Percentiles rank a stretch among this genome's conserved stretches.
These are phyloP conservation scores for Scomber colias DNA, from an alignment of 2,113 vertebrate genomes.

Conservation along the genomic window DNA sequence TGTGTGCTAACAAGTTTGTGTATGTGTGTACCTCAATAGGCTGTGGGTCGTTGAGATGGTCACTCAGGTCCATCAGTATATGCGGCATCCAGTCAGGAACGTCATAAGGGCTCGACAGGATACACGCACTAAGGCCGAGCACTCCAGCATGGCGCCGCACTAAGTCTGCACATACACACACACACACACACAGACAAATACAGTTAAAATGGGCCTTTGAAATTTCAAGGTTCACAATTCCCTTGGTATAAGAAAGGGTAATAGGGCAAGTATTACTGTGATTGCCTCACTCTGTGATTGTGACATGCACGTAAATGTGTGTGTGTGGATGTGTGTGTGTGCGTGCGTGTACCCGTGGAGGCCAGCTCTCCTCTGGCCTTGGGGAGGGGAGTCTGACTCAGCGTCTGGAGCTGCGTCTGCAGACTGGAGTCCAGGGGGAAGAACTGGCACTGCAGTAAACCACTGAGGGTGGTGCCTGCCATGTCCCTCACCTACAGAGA, in stretches of 20 bases:
- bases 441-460: constrained; percentile 96
- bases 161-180: constrained; percentile 84
- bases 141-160: constrained; percentile 96
- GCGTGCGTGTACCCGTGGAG: constrained; percentile 88
- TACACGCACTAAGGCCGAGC: constrained; percentile 93
- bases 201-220: constrained; percentile 51
- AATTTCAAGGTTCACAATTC: constrained; percentile 68
- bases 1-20: constrained; percentile 73
- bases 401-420: constrained; percentile 96
- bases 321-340: constrained; percentile 34
- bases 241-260: constrained; percentile 64
- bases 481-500: constrained; percentile 93
- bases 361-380: constrained; percentile 92
- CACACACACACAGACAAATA: constrained; percentile 32
- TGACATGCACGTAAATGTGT: constrained; percentile 23
- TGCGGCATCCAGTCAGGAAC: constrained; percentile 99
- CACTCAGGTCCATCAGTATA: constrained; percentile 96
- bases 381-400: constrained; percentile 94
- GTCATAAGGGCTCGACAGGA: constrained; percentile 96
- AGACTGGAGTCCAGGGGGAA: constrained; percentile 92
- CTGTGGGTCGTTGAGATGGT: constrained; percentile 96
- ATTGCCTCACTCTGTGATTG: constrained; percentile 57
- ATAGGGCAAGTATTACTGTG: constrained; percentile 68
- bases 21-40: constrained; percentile 95
- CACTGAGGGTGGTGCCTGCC: constrained; percentile 96